phyloP scores from a whole-genome alignment of 1,140 invertebrate species.

The Panonychus citri region DNA sequence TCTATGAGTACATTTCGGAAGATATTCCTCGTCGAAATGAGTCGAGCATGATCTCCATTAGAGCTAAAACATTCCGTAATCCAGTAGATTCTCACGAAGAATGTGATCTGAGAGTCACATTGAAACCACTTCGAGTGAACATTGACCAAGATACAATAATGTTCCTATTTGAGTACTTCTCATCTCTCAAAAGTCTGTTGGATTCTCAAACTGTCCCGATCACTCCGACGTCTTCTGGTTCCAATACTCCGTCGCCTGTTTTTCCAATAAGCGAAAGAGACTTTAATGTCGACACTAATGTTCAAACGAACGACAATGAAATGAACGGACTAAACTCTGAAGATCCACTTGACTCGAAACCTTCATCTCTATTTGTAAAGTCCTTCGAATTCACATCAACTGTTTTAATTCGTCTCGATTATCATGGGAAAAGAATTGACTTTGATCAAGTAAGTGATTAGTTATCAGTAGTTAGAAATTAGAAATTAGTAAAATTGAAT shows the following conservation, averaged over 20 bases:
- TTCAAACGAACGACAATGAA: no score
- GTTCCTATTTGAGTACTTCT: conserved; percentile 12
- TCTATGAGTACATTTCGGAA: conserved; percentile 65
- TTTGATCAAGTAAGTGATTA: conserved; percentile 35
- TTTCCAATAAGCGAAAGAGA: neutral
- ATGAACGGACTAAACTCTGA: neutral
- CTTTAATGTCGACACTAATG: neutral
- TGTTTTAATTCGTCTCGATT: conserved; percentile 70
- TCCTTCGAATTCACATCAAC: conserved; percentile 65
- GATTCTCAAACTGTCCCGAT: no score
- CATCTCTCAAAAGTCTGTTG: no score
- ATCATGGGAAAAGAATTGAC: conserved; percentile 70
- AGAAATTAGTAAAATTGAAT: no score
- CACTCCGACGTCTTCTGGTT: no score
- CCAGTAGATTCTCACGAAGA: conserved; percentile 27
- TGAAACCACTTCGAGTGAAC: conserved; percentile 68
- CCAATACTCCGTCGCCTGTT: no score
- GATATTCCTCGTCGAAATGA: conserved; percentile 48
- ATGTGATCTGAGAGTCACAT: conserved; percentile 58
- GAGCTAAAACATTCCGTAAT: conserved; percentile 4
- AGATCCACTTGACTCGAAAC: neutral
- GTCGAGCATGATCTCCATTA: conserved; percentile 49
- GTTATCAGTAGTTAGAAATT: no score
- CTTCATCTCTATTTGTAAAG: conserved; percentile 25
- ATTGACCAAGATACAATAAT: conserved; percentile 46